Evolutionary conservation across 2,888 invertebrate genomes (phyloP).

Genomic region (Cordilura impudica): DNA sequence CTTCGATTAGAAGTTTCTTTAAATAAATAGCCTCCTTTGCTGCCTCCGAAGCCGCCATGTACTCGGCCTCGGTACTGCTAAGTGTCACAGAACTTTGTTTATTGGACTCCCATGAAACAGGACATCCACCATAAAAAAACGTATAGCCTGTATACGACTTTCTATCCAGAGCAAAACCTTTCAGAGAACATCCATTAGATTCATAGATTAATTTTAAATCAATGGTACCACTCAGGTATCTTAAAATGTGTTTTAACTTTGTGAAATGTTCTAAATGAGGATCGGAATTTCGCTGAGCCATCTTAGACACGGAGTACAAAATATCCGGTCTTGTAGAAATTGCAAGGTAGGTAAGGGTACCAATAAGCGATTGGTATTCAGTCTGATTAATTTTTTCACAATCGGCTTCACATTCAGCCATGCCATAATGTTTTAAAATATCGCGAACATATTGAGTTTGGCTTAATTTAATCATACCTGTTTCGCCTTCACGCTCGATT

Average conservation of each 20-base stretch:
- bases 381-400: not conserved
- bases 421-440: not conserved
- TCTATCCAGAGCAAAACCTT: slow-evolving; percentile 15
- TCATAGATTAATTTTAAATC: not conserved
- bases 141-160: slow-evolving; percentile 39
- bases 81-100: too few species aligned
- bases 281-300: not conserved
- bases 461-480: too few species aligned
- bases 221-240: not conserved
- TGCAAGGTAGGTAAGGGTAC: too few species aligned
- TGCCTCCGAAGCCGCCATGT: too few species aligned
- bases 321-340: too few species aligned
- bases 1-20: too few species aligned
- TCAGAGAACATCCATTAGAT: not conserved
- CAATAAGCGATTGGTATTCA: slow-evolving; percentile 21
- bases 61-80: too few species aligned
- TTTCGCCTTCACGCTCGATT: too few species aligned
- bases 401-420: not conserved
- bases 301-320: too few species aligned
- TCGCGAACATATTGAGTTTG: not conserved
- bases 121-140: slow-evolving; percentile 18
- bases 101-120: too few species aligned
- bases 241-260: not conserved
- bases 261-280: not conserved
- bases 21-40: too few species aligned